Evolutionary conservation across 2,888 invertebrate species (phyloP).

Genomic region (Ptychoptera contaminata): DNA sequence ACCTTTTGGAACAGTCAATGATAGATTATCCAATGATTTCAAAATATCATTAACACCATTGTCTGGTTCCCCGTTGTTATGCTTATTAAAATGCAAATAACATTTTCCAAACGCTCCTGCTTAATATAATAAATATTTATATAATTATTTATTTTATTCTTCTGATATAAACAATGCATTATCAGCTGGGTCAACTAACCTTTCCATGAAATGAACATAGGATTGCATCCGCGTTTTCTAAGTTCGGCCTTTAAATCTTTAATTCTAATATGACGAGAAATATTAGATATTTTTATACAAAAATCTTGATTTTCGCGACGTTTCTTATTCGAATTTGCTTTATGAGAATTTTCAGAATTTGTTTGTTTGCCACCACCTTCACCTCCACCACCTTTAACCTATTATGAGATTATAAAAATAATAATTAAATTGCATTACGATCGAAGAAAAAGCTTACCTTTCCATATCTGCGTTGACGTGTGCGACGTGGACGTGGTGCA

Average conservation of each 20-base stretch:
- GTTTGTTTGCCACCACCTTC: slow-evolving; percentile 3
- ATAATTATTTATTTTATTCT: neutral
- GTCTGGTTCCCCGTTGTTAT: slow-evolving; percentile 31
- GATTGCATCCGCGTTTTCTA: slow-evolving; percentile 56
- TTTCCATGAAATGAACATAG: slow-evolving; percentile 62
- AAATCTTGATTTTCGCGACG: slow-evolving; percentile 21
- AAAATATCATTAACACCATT: slow-evolving; percentile 26
- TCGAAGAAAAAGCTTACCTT: neutral
- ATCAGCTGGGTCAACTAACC: slow-evolving; percentile 20
- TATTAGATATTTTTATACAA: slow-evolving; percentile 47
- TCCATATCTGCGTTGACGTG: slow-evolving; percentile 2
- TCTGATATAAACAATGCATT: neutral
- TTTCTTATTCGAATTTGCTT: neutral
- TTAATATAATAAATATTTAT: slow-evolving; percentile 8
- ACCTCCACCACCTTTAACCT: neutral
- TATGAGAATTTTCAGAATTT: neutral
- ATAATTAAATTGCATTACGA: neutral
- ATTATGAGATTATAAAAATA: slow-evolving; percentile 19
- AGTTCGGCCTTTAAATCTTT: slow-evolving; percentile 60
- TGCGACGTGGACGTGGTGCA: slow-evolving; percentile 4
- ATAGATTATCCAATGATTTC: slow-evolving; percentile 25
- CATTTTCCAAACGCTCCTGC: slow-evolving; percentile 50
- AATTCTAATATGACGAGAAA: slow-evolving; percentile 51
- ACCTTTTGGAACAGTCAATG: slow-evolving; percentile 14
- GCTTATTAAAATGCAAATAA: slow-evolving; percentile 59